Evolutionary conservation across 2,113 vertebrate species (phyloP).

Genomic region (Phyllostomus hastatus): DNA sequence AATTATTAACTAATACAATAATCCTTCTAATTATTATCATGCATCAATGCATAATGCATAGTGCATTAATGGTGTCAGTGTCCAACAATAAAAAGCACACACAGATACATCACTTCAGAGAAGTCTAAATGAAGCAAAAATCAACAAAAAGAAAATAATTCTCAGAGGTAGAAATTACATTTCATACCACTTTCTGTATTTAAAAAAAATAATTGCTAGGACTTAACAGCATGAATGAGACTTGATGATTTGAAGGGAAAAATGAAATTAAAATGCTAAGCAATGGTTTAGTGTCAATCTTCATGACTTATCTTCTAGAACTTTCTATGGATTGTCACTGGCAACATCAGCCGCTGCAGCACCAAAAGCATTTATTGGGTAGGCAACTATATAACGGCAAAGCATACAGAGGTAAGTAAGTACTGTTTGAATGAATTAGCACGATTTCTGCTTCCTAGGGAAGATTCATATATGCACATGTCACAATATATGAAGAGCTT

Average conservation of each 20-base stretch:
- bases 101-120: neutral
- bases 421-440: neutral
- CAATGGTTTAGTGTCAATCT: neutral
- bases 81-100: neutral
- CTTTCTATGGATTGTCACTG: neutral
- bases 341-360: neutral
- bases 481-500: neutral
- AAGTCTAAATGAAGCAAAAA: neutral
- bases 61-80: neutral
- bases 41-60: too few relatives aligned
- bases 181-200: neutral
- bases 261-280: constrained; percentile 11
- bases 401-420: neutral
- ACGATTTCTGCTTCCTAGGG: neutral
- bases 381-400: neutral
- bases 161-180: neutral
- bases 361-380: neutral
- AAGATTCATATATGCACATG: neutral
- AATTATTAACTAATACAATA: neutral
- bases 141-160: neutral
- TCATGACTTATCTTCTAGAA: neutral
- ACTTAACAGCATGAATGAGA: neutral
- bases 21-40: neutral
- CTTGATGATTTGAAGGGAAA: neutral
- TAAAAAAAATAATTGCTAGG: neutral